Evolutionary conservation across 2,113 vertebrate species (phyloP).

Genomic region (Nanorana parkeri): DNA sequence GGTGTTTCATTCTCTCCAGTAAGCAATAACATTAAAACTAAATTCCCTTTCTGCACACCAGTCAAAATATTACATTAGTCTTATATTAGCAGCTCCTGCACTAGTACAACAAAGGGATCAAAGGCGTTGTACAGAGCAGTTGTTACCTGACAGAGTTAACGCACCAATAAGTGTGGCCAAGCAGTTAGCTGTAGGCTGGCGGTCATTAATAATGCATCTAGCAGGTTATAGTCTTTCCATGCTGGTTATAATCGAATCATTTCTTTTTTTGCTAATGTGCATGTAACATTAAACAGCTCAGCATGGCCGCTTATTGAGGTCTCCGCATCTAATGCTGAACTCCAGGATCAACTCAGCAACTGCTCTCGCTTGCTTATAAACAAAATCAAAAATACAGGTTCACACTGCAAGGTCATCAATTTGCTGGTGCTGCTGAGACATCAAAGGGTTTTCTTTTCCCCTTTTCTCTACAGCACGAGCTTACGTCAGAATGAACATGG

Average conservation of each 20-base stretch:
- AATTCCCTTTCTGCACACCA: no score
- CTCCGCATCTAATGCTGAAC: constrained; percentile 5
- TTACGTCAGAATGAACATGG: no score
- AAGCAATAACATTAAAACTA: no score
- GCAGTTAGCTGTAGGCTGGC: not conserved
- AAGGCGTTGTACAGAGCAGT: no score
- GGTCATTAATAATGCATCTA: constrained; percentile 32
- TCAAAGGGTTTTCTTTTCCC: not conserved
- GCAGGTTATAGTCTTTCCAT: constrained; percentile 35
- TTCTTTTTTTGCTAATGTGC: constrained; percentile 48
- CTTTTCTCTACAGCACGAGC: no score
- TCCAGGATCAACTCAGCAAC: not conserved
- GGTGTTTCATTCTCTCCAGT: no score
- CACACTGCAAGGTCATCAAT: not conserved
- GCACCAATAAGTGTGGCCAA: not conserved
- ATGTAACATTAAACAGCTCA: constrained; percentile 28
- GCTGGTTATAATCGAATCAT: constrained; percentile 23
- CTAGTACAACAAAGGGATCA: no score
- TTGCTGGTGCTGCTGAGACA: not conserved
- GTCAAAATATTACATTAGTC: no score
- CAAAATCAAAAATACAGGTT: constrained; percentile 20
- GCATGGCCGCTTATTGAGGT: not conserved
- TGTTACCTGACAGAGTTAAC: constrained; percentile 12
- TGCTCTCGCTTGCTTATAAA: constrained; percentile 4
- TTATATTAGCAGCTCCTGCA: no score